phyloP scores from a whole-genome alignment of 2,113 vertebrate species.

The Campylorhamphus procurvoides region DNA sequence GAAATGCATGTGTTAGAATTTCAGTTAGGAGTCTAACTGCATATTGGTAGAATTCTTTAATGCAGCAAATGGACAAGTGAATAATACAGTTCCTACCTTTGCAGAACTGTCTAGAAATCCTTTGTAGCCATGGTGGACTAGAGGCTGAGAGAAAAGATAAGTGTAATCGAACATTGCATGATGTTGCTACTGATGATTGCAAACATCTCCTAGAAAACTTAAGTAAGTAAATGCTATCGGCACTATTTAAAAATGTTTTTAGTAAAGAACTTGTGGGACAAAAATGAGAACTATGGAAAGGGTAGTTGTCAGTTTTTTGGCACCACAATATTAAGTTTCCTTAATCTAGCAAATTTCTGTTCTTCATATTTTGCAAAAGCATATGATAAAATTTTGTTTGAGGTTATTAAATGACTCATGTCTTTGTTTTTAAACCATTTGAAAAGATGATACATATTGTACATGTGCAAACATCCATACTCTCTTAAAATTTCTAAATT shows the following conservation, averaged over 20 bases:
- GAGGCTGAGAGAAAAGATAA: conserved; percentile 90
- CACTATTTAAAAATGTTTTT: neutral
- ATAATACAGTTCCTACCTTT: conserved; percentile 67
- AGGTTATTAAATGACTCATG: neutral
- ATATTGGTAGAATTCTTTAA: neutral
- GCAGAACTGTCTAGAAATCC: conserved; percentile 92
- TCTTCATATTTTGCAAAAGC: neutral
- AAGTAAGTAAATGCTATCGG: conserved; percentile 77
- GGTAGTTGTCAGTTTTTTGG: neutral
- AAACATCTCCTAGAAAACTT: conserved; percentile 96
- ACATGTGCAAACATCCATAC: neutral
- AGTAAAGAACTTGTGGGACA: neutral
- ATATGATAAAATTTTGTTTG: neutral
- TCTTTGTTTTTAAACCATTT: neutral
- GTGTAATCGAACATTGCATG: conserved; percentile 89
- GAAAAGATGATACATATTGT: neutral
- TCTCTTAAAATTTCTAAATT: neutral
- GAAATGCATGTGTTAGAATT: neutral
- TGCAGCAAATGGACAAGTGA: neutral
- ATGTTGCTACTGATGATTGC: conserved; percentile 96
- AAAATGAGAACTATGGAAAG: neutral
- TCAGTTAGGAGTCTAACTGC: neutral
- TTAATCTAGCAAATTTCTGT: neutral
- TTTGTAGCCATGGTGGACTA: conserved; percentile 89
- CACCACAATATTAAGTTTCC: neutral